phyloP scores from a whole-genome alignment of 2,113 vertebrate genomes.

The Coregonus clupeaformis region DNA sequence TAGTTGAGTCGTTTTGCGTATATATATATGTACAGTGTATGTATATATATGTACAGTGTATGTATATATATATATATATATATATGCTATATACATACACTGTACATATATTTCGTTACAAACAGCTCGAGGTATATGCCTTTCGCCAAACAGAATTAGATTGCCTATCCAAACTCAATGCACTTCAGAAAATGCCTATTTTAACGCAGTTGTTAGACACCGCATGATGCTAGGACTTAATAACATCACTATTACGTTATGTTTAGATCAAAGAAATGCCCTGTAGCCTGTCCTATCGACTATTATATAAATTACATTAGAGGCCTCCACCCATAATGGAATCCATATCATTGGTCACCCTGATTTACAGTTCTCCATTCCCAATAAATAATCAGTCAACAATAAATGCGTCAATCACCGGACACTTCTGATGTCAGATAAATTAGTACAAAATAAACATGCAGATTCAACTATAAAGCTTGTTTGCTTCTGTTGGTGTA shows the following conservation, averaged over 20 bases:
- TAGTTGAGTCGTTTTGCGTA: too few relatives aligned
- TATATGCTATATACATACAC: too few relatives aligned
- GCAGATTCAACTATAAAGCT: not conserved
- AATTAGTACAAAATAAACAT: not conserved
- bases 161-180: not conserved
- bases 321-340: not conserved
- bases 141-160: not conserved
- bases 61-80: too few relatives aligned
- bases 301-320: not conserved
- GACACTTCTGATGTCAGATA: not conserved
- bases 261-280: not conserved
- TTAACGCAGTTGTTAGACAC: not conserved
- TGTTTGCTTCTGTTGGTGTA: not conserved
- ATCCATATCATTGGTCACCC: not conserved
- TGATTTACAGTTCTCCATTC: not conserved
- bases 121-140: too few relatives aligned
- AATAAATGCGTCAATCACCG: too few relatives aligned
- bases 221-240: not conserved
- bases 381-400: not conserved
- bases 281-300: not conserved
- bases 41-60: too few relatives aligned
- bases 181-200: not conserved
- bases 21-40: too few relatives aligned
- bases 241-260: not conserved
- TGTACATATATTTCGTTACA: too few relatives aligned